Percentiles rank a stretch among this genome's conserved stretches.
These are phyloP conservation scores for Fabriciana adippe DNA, from an alignment of 2,888 invertebrate genomes.

Conservation along the genomic window DNA sequence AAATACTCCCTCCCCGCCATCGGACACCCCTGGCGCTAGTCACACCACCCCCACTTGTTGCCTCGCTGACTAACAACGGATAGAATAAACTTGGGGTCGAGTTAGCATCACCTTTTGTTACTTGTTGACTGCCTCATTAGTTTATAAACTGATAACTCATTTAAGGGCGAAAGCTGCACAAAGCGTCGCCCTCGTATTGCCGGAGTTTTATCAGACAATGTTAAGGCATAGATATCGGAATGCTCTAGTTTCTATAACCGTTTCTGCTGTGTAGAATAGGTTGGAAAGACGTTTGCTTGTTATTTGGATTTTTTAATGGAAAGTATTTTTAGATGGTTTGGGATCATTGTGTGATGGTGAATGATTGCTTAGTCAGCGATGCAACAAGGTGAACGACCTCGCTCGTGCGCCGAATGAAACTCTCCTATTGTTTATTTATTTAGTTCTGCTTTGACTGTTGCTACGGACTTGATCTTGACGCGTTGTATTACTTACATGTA, in stretches of 20 bases:
- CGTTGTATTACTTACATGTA: slow-evolving; percentile 78
- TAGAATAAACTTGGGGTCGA: slow-evolving; percentile 23
- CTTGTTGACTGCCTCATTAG: slow-evolving; percentile 25
- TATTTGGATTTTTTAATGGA: slow-evolving; percentile 34
- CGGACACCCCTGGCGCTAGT: slow-evolving; percentile 72
- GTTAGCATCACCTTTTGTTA: slow-evolving; percentile 6
- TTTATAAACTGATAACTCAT: slow-evolving; percentile 31
- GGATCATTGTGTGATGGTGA: slow-evolving; percentile 36
- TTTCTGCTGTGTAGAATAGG: slow-evolving; percentile 41
- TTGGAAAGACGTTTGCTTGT: slow-evolving; percentile 33
- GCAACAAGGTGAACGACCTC: slow-evolving; percentile 54
- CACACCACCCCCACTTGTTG: slow-evolving; percentile 44
- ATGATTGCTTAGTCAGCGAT: slow-evolving; percentile 52
- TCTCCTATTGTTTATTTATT: slow-evolving; percentile 65
- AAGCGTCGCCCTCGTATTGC: slow-evolving; percentile 29
- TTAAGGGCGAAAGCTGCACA: slow-evolving; percentile 28
- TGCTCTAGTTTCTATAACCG: slow-evolving; percentile 38
- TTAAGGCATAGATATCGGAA: slow-evolving; percentile 29
- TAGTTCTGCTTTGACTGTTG: slow-evolving; percentile 78
- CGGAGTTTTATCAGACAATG: slow-evolving; percentile 10
- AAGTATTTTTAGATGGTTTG: slow-evolving; percentile 19
- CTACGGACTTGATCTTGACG: slow-evolving; percentile 79
- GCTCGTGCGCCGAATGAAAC: slow-evolving; percentile 50
- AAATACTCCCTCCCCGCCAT: slow-evolving; percentile 53
- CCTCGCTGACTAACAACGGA: slow-evolving; percentile 47